phyloP scores from a whole-genome alignment of 2,888 invertebrate genomes.

The Drosophila kuntzei region DNA sequence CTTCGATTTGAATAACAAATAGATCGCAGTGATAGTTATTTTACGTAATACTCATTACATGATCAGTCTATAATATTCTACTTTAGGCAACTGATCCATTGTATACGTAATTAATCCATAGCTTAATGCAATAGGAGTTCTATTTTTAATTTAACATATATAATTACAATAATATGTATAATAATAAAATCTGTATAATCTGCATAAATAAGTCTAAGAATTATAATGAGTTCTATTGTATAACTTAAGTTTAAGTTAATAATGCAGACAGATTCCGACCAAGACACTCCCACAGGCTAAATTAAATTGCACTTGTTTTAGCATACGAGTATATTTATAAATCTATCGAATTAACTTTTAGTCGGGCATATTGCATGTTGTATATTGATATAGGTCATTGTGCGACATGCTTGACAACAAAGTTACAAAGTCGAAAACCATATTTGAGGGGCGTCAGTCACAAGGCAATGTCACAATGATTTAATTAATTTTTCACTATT shows the following conservation, averaged over 20 bases:
- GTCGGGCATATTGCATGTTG: slow-evolving; percentile 1
- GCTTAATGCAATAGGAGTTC: no score
- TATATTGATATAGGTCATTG: slow-evolving; percentile 65
- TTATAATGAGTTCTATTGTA: no score
- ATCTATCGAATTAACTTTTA: slow-evolving; percentile 17
- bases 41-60: slow-evolving; percentile 1
- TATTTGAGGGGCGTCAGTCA: slow-evolving; percentile 22
- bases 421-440: slow-evolving; percentile 53
- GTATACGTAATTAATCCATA: no score
- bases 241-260: no score
- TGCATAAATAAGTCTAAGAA: no score
- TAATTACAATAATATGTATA: no score
- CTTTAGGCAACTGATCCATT: neutral
- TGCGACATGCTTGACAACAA: slow-evolving; percentile 56
- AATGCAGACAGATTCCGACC: no score
- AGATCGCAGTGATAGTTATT: slow-evolving; percentile 9
- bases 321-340: slow-evolving; percentile 6
- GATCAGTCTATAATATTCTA: neutral
- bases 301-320: slow-evolving; percentile 9
- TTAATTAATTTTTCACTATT: slow-evolving; percentile 64
- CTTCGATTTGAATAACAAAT: slow-evolving; percentile 14
- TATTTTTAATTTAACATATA: no score
- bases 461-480: slow-evolving; percentile 48
- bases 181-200: no score
- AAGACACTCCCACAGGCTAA: slow-evolving; percentile 7